Percentiles rank a stretch among this genome's conserved stretches.
These are phyloP conservation scores for Isichthys henryi DNA, from an alignment of 2,113 vertebrate species.

Conservation along the genomic window DNA sequence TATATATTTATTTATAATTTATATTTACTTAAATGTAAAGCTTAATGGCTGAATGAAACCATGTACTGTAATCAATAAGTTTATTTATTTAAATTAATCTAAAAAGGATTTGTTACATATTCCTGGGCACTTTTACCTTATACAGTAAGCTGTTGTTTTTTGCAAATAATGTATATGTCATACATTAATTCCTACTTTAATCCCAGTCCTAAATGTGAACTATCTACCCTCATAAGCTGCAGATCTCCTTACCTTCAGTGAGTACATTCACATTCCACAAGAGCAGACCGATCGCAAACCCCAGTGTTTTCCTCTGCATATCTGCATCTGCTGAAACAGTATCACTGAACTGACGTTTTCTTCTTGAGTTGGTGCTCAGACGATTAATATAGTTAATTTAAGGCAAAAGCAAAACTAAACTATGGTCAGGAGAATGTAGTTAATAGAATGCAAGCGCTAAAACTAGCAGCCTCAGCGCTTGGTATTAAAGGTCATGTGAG, in stretches of 20 bases:
- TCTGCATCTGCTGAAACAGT: neutral
- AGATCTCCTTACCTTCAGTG: slow-evolving; percentile 2
- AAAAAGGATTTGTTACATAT: neutral
- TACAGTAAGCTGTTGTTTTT: neutral
- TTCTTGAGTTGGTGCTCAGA: neutral
- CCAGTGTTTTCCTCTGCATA: neutral
- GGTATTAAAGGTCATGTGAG: neutral
- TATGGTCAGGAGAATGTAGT: neutral
- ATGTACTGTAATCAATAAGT: too few species aligned
- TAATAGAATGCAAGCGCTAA: neutral
- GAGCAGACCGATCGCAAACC: neutral
- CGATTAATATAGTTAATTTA: neutral
- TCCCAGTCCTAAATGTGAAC: neutral
- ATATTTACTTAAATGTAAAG: neutral
- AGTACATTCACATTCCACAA: neutral
- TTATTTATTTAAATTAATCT: too few species aligned
- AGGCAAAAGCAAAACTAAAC: neutral
- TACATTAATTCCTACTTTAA: neutral
- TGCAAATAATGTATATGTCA: neutral
- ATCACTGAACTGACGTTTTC: neutral
- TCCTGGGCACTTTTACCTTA: neutral
- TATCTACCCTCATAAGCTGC: neutral
- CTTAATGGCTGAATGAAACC: neutral
- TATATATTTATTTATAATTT: neutral
- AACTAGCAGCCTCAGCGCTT: neutral